phyloP scores from a whole-genome alignment of 2,888 invertebrate species.

The Hyppa rectilinea region DNA sequence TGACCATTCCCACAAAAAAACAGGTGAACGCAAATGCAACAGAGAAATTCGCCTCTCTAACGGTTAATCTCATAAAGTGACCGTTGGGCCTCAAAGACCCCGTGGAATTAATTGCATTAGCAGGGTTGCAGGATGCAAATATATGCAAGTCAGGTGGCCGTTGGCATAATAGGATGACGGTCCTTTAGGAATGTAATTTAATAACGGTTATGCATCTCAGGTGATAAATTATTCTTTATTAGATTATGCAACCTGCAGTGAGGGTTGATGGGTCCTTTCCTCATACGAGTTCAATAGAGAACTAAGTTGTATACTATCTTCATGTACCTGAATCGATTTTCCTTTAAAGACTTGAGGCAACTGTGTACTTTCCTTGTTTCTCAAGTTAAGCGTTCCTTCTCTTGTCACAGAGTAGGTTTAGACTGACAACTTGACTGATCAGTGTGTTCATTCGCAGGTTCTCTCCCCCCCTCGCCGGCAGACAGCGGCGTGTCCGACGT shows the following conservation, averaged over 20 bases:
- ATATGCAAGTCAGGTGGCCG: conserved; percentile 76
- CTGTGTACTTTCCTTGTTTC: neutral
- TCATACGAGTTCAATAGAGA: neutral
- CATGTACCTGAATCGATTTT: conserved; percentile 10
- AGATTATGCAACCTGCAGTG: conserved; percentile 16
- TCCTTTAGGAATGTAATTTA: conserved; percentile 54
- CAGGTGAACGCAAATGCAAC: conserved; percentile 84
- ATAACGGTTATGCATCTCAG: conserved; percentile 59
- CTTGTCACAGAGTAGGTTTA: neutral
- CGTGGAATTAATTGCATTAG: conserved; percentile 68
- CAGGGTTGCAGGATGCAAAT: conserved; percentile 81
- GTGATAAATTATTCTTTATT: conserved; percentile 39
- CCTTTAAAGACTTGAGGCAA: neutral
- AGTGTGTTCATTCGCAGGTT: conserved; percentile 91
- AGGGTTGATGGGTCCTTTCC: conserved; percentile 10
- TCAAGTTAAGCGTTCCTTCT: neutral
- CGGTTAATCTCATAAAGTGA: conserved; percentile 76
- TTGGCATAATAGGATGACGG: conserved; percentile 60
- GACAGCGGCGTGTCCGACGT: conserved; percentile 99
- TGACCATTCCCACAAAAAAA: conserved; percentile 77
- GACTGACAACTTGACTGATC: conserved; percentile 20
- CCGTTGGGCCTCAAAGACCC: conserved; percentile 74
- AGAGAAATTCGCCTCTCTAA: conserved; percentile 74
- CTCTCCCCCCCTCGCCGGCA: conserved; percentile 98
- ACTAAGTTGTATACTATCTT: neutral